Conservation (phyloP, 2,888 invertebrate species). For the Orthosia gracilis region DNA sequence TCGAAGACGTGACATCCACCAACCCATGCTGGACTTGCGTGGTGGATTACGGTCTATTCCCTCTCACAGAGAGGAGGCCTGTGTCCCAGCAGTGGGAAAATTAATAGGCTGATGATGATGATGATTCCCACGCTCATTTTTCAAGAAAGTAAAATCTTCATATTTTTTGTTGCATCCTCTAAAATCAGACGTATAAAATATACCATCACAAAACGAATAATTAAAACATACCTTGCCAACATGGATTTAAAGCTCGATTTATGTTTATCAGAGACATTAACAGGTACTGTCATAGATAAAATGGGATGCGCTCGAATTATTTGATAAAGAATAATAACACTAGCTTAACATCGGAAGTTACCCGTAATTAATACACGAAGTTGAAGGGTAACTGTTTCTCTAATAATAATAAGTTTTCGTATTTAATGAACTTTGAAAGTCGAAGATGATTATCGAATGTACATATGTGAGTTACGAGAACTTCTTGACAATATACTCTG, state of each 20-base stretch:
- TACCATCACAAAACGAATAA: slow-evolving; percentile 58
- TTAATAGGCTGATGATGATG: too few relatives aligned
- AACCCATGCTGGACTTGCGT: too few relatives aligned
- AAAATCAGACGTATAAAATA: slow-evolving; percentile 15
- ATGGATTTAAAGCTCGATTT: slow-evolving; percentile 80
- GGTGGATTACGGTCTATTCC: too few relatives aligned
- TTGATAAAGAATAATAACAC: slow-evolving; percentile 66
- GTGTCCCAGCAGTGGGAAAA: too few relatives aligned
- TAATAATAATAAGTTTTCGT: slow-evolving; percentile 30
- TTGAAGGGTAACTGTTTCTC: slow-evolving; percentile 4
- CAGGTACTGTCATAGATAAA: slow-evolving; percentile 77
- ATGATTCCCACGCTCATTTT: neutral
- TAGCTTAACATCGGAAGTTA: slow-evolving; percentile 27
- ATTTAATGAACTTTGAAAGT: slow-evolving; percentile 10
- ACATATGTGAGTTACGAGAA: neutral
- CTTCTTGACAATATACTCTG: neutral
- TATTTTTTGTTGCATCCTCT: neutral
- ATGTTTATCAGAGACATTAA: slow-evolving; percentile 81
- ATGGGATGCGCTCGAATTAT: slow-evolving; percentile 73
- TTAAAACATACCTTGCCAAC: slow-evolving; percentile 66
- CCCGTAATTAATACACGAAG: slow-evolving; percentile 51
- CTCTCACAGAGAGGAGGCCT: too few relatives aligned
- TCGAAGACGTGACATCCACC: too few relatives aligned
- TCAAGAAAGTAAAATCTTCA: neutral
- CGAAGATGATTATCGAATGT: slow-evolving; percentile 7